Conservation (phyloP, 2,888 invertebrate genomes). For the Urechis unicinctus region DNA sequence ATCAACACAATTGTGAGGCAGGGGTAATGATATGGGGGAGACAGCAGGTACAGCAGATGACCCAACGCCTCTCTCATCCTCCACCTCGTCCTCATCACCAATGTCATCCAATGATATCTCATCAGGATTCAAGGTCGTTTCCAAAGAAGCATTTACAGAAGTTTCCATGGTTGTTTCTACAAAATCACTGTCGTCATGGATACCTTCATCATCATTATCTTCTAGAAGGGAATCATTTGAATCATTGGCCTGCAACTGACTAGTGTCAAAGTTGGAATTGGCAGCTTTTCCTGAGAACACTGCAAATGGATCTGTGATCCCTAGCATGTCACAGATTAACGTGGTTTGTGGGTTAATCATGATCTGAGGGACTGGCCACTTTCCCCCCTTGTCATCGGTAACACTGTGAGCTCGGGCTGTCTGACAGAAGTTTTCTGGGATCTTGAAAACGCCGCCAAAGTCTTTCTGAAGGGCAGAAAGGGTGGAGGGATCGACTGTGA, state of each 20-base stretch:
- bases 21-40: neutral
- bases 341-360: conserved; percentile 54
- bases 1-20: too few relatives aligned
- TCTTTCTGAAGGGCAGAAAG: conserved; percentile 60
- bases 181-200: conserved; percentile 32
- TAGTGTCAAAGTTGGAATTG: neutral
- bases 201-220: conserved; percentile 37
- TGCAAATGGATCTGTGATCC: conserved; percentile 70
- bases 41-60: neutral
- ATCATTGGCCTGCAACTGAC: neutral
- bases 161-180: conserved; percentile 10
- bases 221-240: conserved; percentile 12
- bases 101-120: conserved; percentile 23
- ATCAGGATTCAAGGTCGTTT: conserved; percentile 20
- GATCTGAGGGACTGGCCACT: conserved; percentile 17
- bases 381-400: neutral
- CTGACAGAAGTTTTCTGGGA: conserved; percentile 73
- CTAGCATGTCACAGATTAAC: conserved; percentile 54
- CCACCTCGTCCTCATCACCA: conserved; percentile 19
- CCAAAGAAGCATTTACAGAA: conserved; percentile 2
- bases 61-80: too few relatives aligned
- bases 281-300: conserved; percentile 33
- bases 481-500: conserved; percentile 70
- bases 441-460: conserved; percentile 63
- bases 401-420: conserved; percentile 56